Conservation (phyloP, 53 echinoderm and acorn worm species). For the Hippasteria phrygiana region DNA sequence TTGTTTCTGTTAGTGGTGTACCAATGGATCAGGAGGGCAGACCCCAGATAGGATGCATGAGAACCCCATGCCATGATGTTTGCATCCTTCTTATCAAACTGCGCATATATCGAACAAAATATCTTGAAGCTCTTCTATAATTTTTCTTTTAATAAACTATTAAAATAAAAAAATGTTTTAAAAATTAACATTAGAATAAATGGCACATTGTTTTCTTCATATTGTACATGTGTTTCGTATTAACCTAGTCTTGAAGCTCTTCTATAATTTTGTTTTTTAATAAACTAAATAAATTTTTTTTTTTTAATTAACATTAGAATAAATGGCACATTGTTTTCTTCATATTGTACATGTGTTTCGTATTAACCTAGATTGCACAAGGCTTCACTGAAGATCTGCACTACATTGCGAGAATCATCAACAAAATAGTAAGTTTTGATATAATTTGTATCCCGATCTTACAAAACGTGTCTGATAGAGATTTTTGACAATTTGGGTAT, state of each 20-base stretch:
- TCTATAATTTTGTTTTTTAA: neutral
- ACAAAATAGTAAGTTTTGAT: constrained; percentile 77
- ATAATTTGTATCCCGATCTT: neutral
- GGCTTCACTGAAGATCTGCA: constrained; percentile 91
- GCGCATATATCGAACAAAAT: too few species aligned
- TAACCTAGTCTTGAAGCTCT: neutral
- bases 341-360: neutral
- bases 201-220: neutral
- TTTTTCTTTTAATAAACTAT: too few species aligned
- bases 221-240: neutral
- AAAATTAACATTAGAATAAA: too few species aligned
- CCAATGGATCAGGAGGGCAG: too few species aligned
- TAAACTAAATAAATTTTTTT: neutral
- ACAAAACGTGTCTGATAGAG: neutral
- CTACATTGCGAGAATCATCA: constrained; percentile 83
- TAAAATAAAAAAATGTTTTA: neutral
- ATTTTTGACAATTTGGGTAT: neutral
- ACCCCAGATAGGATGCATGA: too few species aligned
- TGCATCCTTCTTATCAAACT: too few species aligned
- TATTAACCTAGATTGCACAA: neutral
- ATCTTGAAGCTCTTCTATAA: neutral
- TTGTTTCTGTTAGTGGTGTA: too few species aligned
- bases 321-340: neutral
- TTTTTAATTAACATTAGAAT: too few species aligned
- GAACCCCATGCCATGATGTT: too few species aligned